phyloP scores from a whole-genome alignment of 2,888 invertebrate genomes.

The Keiferia lycopersicella region DNA sequence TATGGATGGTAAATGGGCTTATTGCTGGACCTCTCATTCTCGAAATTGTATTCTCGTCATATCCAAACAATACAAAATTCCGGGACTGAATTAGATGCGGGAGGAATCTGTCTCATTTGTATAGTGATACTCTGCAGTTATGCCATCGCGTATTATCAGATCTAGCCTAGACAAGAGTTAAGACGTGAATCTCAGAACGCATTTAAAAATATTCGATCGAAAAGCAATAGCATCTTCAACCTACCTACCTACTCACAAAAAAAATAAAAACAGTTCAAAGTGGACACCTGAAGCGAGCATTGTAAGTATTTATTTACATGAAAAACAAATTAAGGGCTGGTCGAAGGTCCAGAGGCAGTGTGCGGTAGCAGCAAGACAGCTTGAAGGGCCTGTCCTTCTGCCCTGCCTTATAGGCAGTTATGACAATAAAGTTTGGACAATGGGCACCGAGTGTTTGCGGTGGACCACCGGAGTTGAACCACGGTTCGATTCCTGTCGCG shows the following conservation, averaged over 20 bases:
- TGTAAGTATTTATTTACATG: constrained; percentile 8
- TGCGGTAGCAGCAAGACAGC: constrained; percentile 13
- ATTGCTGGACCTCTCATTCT: too few relatives aligned
- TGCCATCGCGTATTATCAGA: too few relatives aligned
- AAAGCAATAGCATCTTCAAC: background rate
- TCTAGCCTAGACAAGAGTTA: background rate
- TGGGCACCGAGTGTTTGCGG: constrained; percentile 62
- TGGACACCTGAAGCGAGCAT: background rate
- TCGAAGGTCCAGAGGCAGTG: background rate
- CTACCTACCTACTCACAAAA: background rate
- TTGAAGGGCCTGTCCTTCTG: constrained; percentile 26
- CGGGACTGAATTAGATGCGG: too few relatives aligned
- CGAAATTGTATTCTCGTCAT: too few relatives aligned
- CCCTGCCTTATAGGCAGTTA: constrained; percentile 46
- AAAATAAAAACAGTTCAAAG: constrained; percentile 4
- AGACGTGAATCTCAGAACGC: background rate
- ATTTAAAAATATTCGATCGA: too few relatives aligned
- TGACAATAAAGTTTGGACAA: constrained; percentile 70
- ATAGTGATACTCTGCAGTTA: too few relatives aligned
- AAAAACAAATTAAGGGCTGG: constrained; percentile 19
- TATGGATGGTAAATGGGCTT: too few relatives aligned
- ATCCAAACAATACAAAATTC: too few relatives aligned
- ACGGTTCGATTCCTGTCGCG: constrained; percentile 37
- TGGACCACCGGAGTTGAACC: constrained; percentile 60
- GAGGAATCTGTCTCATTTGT: too few relatives aligned